Evolutionary conservation across 2,888 invertebrate species (phyloP).

Genomic region (Callosobruchus maculatus): DNA sequence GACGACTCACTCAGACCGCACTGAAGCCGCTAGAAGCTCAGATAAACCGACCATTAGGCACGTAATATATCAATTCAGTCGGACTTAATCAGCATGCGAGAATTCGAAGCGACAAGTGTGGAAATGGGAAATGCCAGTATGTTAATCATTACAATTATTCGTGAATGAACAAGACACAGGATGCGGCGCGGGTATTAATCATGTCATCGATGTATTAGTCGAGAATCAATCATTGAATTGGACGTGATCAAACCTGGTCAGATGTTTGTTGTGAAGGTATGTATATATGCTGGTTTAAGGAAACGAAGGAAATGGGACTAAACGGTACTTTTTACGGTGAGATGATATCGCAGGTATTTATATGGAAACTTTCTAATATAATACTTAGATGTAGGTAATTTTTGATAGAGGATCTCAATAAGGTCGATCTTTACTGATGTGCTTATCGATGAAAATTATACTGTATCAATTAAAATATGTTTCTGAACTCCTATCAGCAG

Average conservation of each 20-base stretch:
- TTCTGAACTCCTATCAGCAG: too few species aligned
- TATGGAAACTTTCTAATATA: slow-evolving; percentile 12
- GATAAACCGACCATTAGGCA: not conserved
- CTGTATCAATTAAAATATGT: too few species aligned
- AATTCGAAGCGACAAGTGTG: not conserved
- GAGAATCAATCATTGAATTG: not conserved
- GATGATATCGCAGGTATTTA: not conserved
- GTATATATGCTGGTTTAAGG: too few species aligned
- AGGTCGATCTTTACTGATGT: too few species aligned
- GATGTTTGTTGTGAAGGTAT: not conserved
- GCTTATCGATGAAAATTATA: too few species aligned
- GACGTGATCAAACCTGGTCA: not conserved
- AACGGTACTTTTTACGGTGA: too few species aligned
- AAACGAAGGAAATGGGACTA: too few species aligned
- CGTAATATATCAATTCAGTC: not conserved
- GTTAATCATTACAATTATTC: not conserved
- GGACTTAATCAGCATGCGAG: not conserved
- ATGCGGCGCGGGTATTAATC: not conserved
- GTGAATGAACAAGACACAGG: not conserved
- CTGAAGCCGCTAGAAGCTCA: not conserved
- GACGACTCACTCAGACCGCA: not conserved
- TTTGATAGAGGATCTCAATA: too few species aligned
- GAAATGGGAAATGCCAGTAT: not conserved
- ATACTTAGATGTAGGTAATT: too few species aligned
- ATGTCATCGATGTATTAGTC: not conserved